These are phyloP conservation scores for Resseliella maxima DNA, from an alignment of 2,888 invertebrate species.

Conservation along the genomic window DNA sequence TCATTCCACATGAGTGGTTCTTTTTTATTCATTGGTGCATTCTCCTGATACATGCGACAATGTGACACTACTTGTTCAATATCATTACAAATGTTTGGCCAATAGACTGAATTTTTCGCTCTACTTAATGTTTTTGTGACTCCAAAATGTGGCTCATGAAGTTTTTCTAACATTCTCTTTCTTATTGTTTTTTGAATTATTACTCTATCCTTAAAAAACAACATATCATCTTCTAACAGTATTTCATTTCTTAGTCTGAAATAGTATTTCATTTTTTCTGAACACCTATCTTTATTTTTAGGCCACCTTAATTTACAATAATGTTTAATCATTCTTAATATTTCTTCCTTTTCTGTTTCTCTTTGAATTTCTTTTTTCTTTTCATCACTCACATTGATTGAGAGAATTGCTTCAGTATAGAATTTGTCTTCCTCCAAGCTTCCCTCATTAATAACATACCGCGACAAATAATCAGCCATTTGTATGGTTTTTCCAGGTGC, in stretches of 20 bases:
- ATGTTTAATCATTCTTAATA: neutral
- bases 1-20: too few relatives aligned
- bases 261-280: neutral
- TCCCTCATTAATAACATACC: neutral
- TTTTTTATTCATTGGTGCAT: neutral
- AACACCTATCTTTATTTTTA: neutral
- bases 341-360: neutral
- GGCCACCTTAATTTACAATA: neutral
- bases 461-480: slow-evolving; percentile 51
- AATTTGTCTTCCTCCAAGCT: too few relatives aligned
- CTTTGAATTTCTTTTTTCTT: neutral
- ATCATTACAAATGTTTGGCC: neutral
- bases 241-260: slow-evolving; percentile 56
- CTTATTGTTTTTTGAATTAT: slow-evolving; percentile 58
- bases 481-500: slow-evolving; percentile 59
- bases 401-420: too few relatives aligned
- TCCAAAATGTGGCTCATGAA: slow-evolving; percentile 59
- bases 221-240: slow-evolving; percentile 58
- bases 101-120: slow-evolving; percentile 45
- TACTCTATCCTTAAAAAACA: slow-evolving; percentile 58
- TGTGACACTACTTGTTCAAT: neutral
- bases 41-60: neutral
- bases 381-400: neutral
- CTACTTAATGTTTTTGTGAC: slow-evolving; percentile 58
- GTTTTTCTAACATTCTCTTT: slow-evolving; percentile 58